Conservation (phyloP, 2,113 vertebrate genomes). For the Tupaia chinensis region DNA sequence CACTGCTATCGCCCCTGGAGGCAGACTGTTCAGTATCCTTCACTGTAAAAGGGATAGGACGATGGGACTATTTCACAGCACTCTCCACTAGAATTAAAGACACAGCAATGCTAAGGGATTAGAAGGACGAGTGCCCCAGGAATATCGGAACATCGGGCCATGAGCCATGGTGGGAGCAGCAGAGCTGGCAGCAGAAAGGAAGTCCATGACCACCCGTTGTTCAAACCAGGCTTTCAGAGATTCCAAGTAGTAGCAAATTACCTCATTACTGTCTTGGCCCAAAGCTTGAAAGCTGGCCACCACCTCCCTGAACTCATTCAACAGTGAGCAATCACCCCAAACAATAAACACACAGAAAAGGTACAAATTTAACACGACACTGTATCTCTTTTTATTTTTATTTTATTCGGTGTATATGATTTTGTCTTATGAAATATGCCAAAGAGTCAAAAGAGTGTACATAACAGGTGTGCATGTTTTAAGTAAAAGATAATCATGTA, state of each 20-base stretch:
- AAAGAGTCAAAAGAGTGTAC: background rate
- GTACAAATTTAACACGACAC: background rate
- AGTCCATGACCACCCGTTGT: background rate
- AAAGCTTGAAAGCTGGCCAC: background rate
- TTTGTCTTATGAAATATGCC: background rate
- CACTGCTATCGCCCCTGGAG: rapidly evolving
- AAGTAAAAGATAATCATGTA: background rate
- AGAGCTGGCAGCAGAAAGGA: background rate
- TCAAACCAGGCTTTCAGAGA: background rate
- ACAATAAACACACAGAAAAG: background rate
- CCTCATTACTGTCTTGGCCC: background rate
- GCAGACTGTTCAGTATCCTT: background rate
- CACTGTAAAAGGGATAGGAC: background rate
- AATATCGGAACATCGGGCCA: background rate
- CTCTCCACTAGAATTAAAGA: background rate
- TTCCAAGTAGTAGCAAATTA: background rate
- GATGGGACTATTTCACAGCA: background rate
- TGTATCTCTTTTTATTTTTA: background rate
- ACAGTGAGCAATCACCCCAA: background rate
- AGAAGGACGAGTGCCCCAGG: background rate
- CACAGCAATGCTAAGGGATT: background rate
- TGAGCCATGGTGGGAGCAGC: background rate
- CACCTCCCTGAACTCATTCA: background rate
- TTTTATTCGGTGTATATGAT: background rate
- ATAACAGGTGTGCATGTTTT: background rate